phyloP scores from a whole-genome alignment of 2,888 invertebrate species.

The Drosophila mayaguana region DNA sequence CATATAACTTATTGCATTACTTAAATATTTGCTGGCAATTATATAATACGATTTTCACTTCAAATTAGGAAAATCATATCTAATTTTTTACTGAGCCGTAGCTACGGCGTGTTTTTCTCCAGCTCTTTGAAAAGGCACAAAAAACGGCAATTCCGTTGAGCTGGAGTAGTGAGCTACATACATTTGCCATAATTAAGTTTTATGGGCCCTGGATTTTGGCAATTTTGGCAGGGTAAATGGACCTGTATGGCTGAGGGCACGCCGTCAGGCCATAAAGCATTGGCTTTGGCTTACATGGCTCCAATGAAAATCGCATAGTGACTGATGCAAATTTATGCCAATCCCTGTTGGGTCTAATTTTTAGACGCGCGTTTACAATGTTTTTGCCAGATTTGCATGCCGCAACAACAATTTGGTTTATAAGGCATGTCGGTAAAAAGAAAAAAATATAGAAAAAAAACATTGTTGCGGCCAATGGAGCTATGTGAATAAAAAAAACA shows the following conservation, averaged over 20 bases:
- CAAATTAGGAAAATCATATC: not conserved
- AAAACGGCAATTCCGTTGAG: slow-evolving; percentile 5
- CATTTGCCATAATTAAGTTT: slow-evolving; percentile 76
- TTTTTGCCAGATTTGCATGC: slow-evolving; percentile 69
- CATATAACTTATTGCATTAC: too few relatives aligned
- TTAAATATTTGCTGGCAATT: too few relatives aligned
- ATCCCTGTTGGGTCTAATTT: slow-evolving; percentile 62
- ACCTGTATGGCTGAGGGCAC: slow-evolving; percentile 42
- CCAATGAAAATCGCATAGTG: slow-evolving; percentile 64
- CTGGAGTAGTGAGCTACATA: slow-evolving; percentile 20
- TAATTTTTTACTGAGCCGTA: not conserved
- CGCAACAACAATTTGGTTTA: slow-evolving; percentile 52
- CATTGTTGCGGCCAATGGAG: slow-evolving; percentile 42
- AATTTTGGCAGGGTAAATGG: slow-evolving; percentile 75
- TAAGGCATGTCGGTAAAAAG: slow-evolving; percentile 41
- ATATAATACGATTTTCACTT: not conserved
- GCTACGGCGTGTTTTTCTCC: not conserved
- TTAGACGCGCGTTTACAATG: slow-evolving; percentile 72
- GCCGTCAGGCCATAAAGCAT: slow-evolving; percentile 69
- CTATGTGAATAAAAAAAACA: slow-evolving; percentile 38
- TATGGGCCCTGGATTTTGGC: slow-evolving; percentile 76
- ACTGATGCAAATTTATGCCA: slow-evolving; percentile 79
- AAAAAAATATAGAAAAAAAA: slow-evolving; percentile 7
- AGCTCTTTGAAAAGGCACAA: not conserved
- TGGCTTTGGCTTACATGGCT: slow-evolving; percentile 51